phyloP scores from a whole-genome alignment of 2,797 vertebrate species.

The Gymnopithys bicolor region DNA sequence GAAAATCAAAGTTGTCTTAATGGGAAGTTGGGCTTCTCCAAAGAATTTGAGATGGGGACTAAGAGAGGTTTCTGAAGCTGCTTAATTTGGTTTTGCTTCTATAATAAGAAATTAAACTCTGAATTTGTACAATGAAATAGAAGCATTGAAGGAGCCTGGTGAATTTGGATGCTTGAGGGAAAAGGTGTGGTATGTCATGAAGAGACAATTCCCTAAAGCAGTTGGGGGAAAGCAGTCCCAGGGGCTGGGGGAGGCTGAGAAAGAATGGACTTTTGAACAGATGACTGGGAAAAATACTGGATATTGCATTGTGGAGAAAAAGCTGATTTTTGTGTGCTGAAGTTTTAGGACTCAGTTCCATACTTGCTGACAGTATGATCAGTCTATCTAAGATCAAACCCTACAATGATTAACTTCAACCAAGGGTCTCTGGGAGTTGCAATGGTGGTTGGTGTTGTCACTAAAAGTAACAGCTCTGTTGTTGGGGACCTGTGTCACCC shows the following conservation, averaged over 20 bases:
- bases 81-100: not conserved
- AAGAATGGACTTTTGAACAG: not conserved
- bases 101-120: not conserved
- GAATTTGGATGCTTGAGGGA: not conserved
- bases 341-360: not conserved
- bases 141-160: not conserved
- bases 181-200: not conserved
- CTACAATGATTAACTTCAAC: not conserved
- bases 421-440: not conserved
- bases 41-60: not conserved
- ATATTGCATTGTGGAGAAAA: not conserved
- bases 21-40: not conserved
- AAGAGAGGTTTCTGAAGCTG: not conserved
- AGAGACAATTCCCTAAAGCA: not conserved
- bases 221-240: not conserved
- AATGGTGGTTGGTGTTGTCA: not conserved
- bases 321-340: not conserved
- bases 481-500: not conserved
- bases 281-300: not conserved
- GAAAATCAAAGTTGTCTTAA: not conserved
- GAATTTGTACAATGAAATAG: not conserved
- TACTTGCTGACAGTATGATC: not conserved
- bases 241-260: not conserved
- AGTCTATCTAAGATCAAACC: fast-evolving
- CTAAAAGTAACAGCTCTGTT: not conserved